Base-by-base conservation (phyloP, 2,113 vertebrate genomes). In the Macrotus californicus region DNA sequence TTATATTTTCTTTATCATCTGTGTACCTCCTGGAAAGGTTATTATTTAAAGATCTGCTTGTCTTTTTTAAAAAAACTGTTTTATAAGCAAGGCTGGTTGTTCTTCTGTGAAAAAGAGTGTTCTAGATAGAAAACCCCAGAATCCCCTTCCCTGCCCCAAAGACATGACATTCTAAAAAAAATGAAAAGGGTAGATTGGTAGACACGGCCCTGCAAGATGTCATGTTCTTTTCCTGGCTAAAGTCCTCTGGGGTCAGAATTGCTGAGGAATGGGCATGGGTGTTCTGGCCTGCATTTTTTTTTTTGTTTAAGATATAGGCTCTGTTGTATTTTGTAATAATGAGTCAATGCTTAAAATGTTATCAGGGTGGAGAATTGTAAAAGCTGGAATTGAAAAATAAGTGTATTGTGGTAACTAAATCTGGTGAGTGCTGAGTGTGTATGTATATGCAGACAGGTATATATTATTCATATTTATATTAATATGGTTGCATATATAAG, bases 1-100 rank as follows among this genome's bases (percentile, higher is more conserved):
- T 87, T 94, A 91, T 82, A 21, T 80, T 93, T 72, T 90, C 80
- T 94, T 95, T 91, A 80, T 64, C 76, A 56, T 87, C 77, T 87
- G 19, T 76, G 39, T 92, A 70, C 52, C 12, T 93, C 69, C 52
- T 88, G 7, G 85, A 70, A 11, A 69, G 54, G 76, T 94, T 5
- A 31, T 26, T 34, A 61, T 91, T 66, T 7, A 2, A 21, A 34
- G 89, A 76, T 81, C 10, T 92, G 10, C 31, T 89, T 77, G 12
- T 84, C 59, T 66, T 54, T 75, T 54, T 21, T 64, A 84, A 2
- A 61, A 61, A 26, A 59, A 11, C 56, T 82, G 70, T 92, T 34
- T 90, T 95, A 56, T 91, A 89, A 94, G 69, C 34, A 89, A 89
- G 54, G 1, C 21, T 95, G 54, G 34, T n/a, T 69, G 50, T 85